These are phyloP conservation scores for Pollenia griseotomentosa DNA, from an alignment of 2,888 invertebrate species.

Conservation along the genomic window DNA sequence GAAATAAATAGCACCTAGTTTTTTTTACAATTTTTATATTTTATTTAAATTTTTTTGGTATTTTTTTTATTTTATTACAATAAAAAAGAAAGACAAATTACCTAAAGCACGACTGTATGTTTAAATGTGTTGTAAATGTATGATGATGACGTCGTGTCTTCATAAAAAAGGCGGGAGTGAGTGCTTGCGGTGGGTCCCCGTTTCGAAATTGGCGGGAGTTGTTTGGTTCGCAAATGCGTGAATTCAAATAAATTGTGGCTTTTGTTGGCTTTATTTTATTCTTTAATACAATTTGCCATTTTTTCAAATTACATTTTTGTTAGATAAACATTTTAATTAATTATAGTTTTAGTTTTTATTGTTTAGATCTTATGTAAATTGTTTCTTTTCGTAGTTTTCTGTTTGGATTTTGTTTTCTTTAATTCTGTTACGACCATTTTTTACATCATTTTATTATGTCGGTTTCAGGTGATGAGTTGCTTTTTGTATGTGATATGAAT, in stretches of 20 bases:
- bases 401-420: not conserved
- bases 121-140: constrained; percentile 34
- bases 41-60: constrained; percentile 67
- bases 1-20: constrained; percentile 46
- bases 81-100: constrained; percentile 74
- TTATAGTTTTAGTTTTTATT: constrained; percentile 71
- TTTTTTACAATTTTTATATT: constrained; percentile 74
- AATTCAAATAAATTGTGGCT: constrained; percentile 58
- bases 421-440: constrained; percentile 49
- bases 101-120: constrained; percentile 62
- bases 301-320: constrained; percentile 71
- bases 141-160: constrained; percentile 36
- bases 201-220: constrained; percentile 2
- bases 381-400: constrained; percentile 17
- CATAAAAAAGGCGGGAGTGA: constrained; percentile 34
- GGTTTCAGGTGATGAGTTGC: constrained; percentile 64
- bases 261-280: constrained; percentile 48
- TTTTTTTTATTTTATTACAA: constrained; percentile 49
- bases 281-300: constrained; percentile 71
- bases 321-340: constrained; percentile 73
- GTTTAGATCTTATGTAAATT: constrained; percentile 69
- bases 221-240: constrained; percentile 59
- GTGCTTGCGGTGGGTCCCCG: constrained; percentile 56
- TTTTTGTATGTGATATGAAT: constrained; percentile 55
- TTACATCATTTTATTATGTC: constrained; percentile 67